Evolutionary conservation across 2,797 vertebrate species (phyloP).

Genomic region (Anableps anableps): DNA sequence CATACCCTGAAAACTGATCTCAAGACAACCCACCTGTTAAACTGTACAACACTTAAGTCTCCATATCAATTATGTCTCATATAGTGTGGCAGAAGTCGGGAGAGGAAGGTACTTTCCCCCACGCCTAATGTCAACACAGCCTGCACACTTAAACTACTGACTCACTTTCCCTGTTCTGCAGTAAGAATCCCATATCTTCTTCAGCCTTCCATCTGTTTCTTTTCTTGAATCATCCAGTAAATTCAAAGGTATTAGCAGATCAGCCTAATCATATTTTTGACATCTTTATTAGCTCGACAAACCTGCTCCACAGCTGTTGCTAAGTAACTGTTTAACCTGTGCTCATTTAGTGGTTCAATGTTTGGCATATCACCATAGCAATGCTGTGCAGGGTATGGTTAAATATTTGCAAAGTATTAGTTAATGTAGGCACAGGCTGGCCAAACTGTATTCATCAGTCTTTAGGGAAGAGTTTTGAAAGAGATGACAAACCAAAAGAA

Average conservation of each 20-base stretch:
- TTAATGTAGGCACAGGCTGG: slow-evolving; percentile 49
- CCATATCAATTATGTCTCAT: slow-evolving; percentile 26
- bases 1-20: neutral
- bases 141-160: slow-evolving; percentile 58
- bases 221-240: slow-evolving; percentile 50
- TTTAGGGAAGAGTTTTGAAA: slow-evolving; percentile 15
- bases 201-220: slow-evolving; percentile 6
- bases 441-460: slow-evolving; percentile 26
- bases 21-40: neutral
- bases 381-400: slow-evolving; percentile 56
- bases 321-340: slow-evolving; percentile 57
- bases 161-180: slow-evolving; percentile 49
- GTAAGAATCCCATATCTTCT: slow-evolving; percentile 2
- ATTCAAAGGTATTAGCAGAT: slow-evolving; percentile 29
- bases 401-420: slow-evolving; percentile 76
- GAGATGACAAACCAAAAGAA: slow-evolving; percentile 25
- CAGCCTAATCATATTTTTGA: slow-evolving; percentile 31
- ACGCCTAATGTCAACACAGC: slow-evolving; percentile 57
- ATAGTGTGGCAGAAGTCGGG: slow-evolving; percentile 32
- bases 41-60: neutral
- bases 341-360: slow-evolving; percentile 52
- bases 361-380: slow-evolving; percentile 73
- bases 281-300: slow-evolving; percentile 48
- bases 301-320: slow-evolving; percentile 54
- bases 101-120: slow-evolving; percentile 77